Percentiles rank a stretch among this genome's conserved stretches.
phyloP scores from a whole-genome alignment of 2,797 vertebrate species.

The Urosaurus nigricauda region DNA sequence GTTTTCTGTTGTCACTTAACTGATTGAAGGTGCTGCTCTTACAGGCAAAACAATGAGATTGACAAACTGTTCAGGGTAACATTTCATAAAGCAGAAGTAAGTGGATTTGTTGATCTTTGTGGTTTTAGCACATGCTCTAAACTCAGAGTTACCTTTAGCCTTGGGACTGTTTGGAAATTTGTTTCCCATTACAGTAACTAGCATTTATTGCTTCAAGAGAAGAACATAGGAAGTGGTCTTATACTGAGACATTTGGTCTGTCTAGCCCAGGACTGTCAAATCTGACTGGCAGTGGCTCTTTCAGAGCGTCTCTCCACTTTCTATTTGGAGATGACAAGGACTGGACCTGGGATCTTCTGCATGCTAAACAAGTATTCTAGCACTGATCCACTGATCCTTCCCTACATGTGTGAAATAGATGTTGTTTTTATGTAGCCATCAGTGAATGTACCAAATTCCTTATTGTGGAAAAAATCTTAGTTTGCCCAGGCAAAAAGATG shows the following conservation, averaged over 20 bases:
- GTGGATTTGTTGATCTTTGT: background rate
- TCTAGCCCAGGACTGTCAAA: too few relatives aligned
- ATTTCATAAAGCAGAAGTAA: constrained; percentile 15
- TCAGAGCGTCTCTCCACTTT: too few relatives aligned
- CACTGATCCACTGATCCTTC: background rate
- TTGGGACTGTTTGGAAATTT: background rate
- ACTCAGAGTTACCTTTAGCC: constrained; percentile 4
- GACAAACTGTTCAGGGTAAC: background rate
- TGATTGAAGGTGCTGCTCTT: constrained; percentile 9
- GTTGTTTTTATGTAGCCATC: background rate
- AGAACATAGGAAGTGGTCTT: background rate
- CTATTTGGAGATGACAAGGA: too few relatives aligned
- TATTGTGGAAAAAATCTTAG: too few relatives aligned
- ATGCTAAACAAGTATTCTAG: background rate
- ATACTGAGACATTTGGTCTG: background rate
- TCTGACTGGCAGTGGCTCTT: too few relatives aligned
- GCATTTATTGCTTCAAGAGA: background rate
- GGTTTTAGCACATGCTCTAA: background rate
- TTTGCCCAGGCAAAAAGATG: too few relatives aligned
- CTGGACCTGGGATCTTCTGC: background rate
- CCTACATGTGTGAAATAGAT: background rate
- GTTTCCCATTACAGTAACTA: background rate
- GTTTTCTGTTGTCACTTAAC: constrained; percentile 22
- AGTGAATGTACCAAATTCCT: background rate
- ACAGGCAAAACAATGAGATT: constrained; percentile 1